Conservation (phyloP, 2,113 vertebrate genomes). For the Leiothrix lutea region DNA sequence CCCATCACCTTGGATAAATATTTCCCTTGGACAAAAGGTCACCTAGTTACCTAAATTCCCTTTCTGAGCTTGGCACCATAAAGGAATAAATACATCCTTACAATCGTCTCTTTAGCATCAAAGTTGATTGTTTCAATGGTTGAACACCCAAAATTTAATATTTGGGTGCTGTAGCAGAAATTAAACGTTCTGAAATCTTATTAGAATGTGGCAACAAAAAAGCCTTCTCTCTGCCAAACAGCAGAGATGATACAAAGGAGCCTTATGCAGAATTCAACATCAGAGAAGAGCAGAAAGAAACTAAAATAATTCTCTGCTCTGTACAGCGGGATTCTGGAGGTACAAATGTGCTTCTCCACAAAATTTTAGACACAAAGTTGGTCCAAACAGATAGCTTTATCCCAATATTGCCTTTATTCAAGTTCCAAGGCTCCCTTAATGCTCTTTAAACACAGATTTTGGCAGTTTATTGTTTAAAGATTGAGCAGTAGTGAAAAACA, state of each 20-base stretch:
- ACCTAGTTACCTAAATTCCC: background rate
- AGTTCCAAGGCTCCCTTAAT: background rate
- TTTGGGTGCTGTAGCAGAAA: background rate
- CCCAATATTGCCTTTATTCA: background rate
- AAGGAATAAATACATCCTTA: background rate
- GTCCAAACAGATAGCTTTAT: background rate
- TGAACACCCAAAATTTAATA: background rate
- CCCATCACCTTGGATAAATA: background rate
- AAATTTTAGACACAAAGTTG: background rate
- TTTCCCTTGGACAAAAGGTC: background rate
- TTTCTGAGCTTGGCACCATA: background rate
- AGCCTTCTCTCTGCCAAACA: background rate
- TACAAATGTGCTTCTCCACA: background rate
- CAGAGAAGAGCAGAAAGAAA: background rate
- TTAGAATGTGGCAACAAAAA: background rate
- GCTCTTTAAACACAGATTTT: background rate
- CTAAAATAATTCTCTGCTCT: background rate
- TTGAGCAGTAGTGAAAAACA: slow-evolving; percentile 28
- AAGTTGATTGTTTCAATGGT: fast-evolving
- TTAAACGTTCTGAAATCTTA: background rate
- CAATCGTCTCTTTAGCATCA: background rate
- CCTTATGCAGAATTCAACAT: background rate
- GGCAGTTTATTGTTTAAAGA: slow-evolving; percentile 39
- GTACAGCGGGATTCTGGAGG: background rate
- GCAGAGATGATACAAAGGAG: background rate